These are phyloP conservation scores for Clarias batrachus DNA, from an alignment of 2,113 vertebrate genomes.

Conservation along the genomic window DNA sequence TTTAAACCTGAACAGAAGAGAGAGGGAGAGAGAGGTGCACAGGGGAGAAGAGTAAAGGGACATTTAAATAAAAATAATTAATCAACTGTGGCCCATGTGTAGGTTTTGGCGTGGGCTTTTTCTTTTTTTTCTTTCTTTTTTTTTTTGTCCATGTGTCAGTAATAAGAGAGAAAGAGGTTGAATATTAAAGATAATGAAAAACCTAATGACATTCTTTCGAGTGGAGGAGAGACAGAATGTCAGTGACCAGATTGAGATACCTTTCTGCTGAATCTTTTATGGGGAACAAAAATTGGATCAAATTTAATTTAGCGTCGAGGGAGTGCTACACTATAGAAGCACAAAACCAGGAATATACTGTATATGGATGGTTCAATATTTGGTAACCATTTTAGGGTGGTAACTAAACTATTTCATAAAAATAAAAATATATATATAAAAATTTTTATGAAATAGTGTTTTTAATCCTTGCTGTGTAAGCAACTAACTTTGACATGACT, in stretches of 20 bases:
- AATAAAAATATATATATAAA: no score
- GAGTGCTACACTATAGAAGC: slow-evolving; percentile 14
- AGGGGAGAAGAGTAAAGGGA: slow-evolving; percentile 15
- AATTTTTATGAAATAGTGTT: neutral
- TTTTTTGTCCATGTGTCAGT: slow-evolving; percentile 14
- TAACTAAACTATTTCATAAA: no score
- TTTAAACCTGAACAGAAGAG: neutral
- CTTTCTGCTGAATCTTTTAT: slow-evolving; percentile 62
- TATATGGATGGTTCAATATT: neutral
- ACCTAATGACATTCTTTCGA: slow-evolving; percentile 57
- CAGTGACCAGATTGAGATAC: slow-evolving; percentile 61
- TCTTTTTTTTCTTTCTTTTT: neutral
- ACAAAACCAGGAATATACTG: neutral
- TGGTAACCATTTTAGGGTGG: neutral
- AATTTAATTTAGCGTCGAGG: slow-evolving; percentile 60
- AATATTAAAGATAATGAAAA: slow-evolving; percentile 62
- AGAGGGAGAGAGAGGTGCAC: neutral
- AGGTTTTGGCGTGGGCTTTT: neutral
- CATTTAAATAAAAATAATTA: slow-evolving; percentile 50
- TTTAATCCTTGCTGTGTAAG: neutral
- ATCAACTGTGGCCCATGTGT: slow-evolving; percentile 10
- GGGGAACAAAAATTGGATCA: slow-evolving; percentile 61
- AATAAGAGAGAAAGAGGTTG: slow-evolving; percentile 42
- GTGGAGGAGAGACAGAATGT: slow-evolving; percentile 54
- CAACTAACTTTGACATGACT: neutral